A percentile compares a stretch with the other conserved stretches of the same genome.
phyloP scores from a whole-genome alignment of 2,113 vertebrate genomes.

The Herpetotheres cachinnans region DNA sequence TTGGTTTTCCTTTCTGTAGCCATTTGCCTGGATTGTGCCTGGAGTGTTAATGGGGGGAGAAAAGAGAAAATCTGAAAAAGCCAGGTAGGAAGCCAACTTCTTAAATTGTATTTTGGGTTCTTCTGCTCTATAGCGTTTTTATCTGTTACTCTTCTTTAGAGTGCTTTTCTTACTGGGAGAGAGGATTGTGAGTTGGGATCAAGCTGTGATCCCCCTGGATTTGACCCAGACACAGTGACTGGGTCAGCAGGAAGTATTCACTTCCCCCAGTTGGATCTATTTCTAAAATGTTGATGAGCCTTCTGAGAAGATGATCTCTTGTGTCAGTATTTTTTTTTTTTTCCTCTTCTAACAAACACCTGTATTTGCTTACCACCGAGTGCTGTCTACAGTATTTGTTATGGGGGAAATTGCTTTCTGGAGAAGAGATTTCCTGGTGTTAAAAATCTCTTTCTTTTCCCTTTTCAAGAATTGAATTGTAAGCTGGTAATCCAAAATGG shows the following conservation, averaged over 20 bases:
- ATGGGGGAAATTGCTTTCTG: slow-evolving; percentile 5
- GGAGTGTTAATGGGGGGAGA: slow-evolving; percentile 98
- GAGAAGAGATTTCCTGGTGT: slow-evolving; percentile 49
- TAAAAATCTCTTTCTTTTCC: not conserved
- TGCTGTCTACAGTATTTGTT: not conserved
- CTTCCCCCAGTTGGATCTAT: not conserved
- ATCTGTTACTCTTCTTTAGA: not conserved
- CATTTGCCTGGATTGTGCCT: slow-evolving; percentile 95
- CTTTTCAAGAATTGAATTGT: slow-evolving; percentile 16
- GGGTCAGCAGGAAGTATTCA: not conserved
- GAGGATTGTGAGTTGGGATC: not conserved
- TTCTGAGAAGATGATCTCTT: slow-evolving; percentile 7
- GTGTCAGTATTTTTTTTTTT: not conserved
- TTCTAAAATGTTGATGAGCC: slow-evolving; percentile 40
- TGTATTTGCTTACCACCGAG: not conserved
- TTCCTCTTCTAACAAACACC: not conserved
- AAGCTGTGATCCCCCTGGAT: not conserved
- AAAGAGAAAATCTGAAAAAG: slow-evolving; percentile 96
- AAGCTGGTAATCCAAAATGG: slow-evolving; percentile 7
- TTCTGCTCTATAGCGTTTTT: not conserved
- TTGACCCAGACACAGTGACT: not conserved
- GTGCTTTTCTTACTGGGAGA: not conserved
- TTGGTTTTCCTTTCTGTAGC: slow-evolving; percentile 70
- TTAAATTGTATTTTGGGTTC: not conserved
- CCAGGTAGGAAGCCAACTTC: slow-evolving; percentile 80